A percentile compares a stretch with the other conserved stretches of the same genome.
These are phyloP conservation scores for Polypedilum vanderplanki DNA, from an alignment of 1,140 invertebrate species.

Conservation along the genomic window DNA sequence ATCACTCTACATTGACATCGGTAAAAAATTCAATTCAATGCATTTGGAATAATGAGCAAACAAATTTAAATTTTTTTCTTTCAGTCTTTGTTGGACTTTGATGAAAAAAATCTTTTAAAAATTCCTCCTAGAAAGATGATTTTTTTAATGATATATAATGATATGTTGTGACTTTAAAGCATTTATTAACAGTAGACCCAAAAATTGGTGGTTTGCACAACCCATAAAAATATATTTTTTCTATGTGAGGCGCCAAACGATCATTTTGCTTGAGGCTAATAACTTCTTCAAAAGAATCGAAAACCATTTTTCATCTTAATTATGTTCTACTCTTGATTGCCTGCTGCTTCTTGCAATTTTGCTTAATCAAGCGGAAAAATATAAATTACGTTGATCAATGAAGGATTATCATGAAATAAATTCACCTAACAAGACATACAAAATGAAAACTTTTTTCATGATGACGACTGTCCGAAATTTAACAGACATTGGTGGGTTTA, in stretches of 20 bases:
- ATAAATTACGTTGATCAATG: background rate
- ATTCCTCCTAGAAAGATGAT: too few species aligned
- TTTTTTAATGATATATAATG: too few species aligned
- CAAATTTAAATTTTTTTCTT: too few species aligned
- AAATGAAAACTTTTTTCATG: too few species aligned
- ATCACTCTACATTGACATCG: constrained; percentile 5
- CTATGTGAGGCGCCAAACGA: background rate
- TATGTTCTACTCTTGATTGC: background rate
- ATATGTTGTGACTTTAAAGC: too few species aligned
- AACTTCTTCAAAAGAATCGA: background rate
- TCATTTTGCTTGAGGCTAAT: background rate
- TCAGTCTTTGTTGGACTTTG: too few species aligned
- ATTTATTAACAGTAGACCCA: too few species aligned
- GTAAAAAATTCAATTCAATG: background rate
- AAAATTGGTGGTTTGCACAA: background rate
- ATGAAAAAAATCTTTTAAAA: too few species aligned
- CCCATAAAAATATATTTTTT: background rate
- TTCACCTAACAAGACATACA: background rate
- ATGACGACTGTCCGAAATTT: too few species aligned
- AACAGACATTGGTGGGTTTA: too few species aligned
- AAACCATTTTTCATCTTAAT: constrained; percentile 23
- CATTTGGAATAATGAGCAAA: too few species aligned
- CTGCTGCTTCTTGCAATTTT: background rate
- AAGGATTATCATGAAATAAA: background rate
- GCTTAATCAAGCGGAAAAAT: constrained; percentile 27